Evolutionary conservation across 2,888 invertebrate genomes (phyloP).

Genomic region (Philhelius pedissequus): DNA sequence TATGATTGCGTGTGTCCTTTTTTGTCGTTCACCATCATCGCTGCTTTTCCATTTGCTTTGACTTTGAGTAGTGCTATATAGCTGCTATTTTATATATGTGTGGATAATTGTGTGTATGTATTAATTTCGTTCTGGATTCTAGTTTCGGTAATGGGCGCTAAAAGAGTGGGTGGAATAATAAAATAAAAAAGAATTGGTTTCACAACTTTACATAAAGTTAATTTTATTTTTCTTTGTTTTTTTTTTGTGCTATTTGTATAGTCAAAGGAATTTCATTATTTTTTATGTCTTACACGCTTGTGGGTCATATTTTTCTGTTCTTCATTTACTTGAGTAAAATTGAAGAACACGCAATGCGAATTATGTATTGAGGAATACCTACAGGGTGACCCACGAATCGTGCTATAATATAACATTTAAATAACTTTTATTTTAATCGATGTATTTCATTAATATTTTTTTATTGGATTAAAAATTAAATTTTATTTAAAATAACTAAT

Average conservation of each 20-base stretch:
- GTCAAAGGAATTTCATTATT: slow-evolving; percentile 43
- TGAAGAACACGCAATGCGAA: slow-evolving; percentile 37
- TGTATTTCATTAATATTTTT: no score
- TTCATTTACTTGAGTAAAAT: background rate
- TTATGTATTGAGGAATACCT: slow-evolving; percentile 18
- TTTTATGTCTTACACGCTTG: slow-evolving; percentile 43
- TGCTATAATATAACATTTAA: no score
- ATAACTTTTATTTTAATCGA: no score
- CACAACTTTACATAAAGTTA: slow-evolving; percentile 27
- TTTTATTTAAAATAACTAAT: no score
- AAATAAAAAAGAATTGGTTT: slow-evolving; percentile 7
- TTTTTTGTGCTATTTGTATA: background rate
- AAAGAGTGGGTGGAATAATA: slow-evolving; percentile 33
- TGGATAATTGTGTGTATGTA: slow-evolving; percentile 15
- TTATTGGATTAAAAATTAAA: no score
- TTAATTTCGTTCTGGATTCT: slow-evolving; percentile 35
- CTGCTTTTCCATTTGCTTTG: background rate
- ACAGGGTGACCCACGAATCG: no score
- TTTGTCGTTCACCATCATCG: slow-evolving; percentile 20
- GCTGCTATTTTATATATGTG: background rate
- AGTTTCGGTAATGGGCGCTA: slow-evolving; percentile 42
- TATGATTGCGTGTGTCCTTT: slow-evolving; percentile 64
- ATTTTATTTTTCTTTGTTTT: background rate
- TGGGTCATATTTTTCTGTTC: background rate
- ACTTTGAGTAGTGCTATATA: background rate